phyloP scores from a whole-genome alignment of 2,888 invertebrate species.

The Machimus atricapillus region DNA sequence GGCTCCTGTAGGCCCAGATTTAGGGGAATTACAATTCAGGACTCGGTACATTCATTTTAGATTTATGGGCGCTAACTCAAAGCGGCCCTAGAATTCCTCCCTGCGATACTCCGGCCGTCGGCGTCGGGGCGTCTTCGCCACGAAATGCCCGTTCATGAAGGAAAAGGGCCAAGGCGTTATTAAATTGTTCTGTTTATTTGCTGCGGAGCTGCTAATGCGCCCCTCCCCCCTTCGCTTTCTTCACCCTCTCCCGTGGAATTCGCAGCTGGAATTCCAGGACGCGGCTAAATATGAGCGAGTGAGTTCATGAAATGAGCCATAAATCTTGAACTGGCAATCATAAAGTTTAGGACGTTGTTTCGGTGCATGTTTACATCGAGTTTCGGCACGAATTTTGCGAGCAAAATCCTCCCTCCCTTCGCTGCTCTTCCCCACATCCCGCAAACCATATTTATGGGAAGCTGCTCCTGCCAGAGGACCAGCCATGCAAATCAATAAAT shows the following conservation, averaged over 20 bases:
- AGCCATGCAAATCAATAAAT: constrained; percentile 25
- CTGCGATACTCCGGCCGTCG: neutral
- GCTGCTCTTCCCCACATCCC: neutral
- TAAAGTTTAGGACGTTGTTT: constrained; percentile 34
- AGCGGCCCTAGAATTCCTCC: neutral
- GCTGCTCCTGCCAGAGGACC: neutral
- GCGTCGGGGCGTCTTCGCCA: neutral
- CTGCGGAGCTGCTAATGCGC: neutral
- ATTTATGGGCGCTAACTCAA: neutral
- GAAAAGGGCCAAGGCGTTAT: neutral
- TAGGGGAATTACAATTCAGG: neutral
- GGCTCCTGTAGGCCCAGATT: neutral
- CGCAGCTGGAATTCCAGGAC: neutral
- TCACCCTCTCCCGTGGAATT: neutral
- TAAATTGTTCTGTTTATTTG: neutral
- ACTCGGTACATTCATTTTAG: neutral
- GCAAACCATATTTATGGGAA: neutral
- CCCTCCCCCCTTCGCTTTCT: neutral
- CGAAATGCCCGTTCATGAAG: neutral
- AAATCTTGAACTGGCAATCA: constrained; percentile 31
- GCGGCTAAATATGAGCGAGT: neutral
- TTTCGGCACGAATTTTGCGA: constrained; percentile 1
- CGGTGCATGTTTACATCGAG: constrained; percentile 24
- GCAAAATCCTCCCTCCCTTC: neutral
- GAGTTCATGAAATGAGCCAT: constrained; percentile 28